phyloP scores from a whole-genome alignment of 2,888 invertebrate species.

The Pimpla rufipes region DNA sequence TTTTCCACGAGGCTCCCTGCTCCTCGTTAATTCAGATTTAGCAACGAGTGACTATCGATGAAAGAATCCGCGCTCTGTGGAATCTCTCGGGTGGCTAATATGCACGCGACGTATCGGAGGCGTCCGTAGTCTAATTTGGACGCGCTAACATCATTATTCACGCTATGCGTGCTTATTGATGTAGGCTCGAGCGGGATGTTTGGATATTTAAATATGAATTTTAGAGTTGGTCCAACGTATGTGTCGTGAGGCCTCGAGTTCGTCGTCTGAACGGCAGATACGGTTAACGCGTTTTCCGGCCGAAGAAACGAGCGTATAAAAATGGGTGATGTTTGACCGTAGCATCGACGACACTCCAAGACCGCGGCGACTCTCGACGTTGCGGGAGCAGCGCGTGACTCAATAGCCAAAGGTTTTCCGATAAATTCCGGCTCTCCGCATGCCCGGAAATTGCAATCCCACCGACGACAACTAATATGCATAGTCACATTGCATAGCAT shows the following conservation, averaged over 20 bases:
- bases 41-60: background rate
- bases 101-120: slow-evolving; percentile 25
- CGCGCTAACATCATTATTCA: slow-evolving; percentile 47
- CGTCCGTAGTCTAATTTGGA: slow-evolving; percentile 38
- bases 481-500: slow-evolving; percentile 7
- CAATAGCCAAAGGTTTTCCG: slow-evolving; percentile 24
- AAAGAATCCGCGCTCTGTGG: slow-evolving; percentile 12
- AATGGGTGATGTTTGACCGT: slow-evolving; percentile 7
- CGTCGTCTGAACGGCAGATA: background rate
- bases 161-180: slow-evolving; percentile 49
- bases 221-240: background rate
- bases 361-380: slow-evolving; percentile 23
- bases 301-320: background rate
- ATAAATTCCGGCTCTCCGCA: slow-evolving; percentile 47
- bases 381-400: slow-evolving; percentile 35
- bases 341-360: slow-evolving; percentile 27
- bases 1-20: background rate
- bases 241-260: background rate
- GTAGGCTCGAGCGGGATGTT: slow-evolving; percentile 35
- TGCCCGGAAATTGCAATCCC: slow-evolving; percentile 48
- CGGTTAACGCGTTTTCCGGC: background rate
- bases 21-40: background rate
- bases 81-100: background rate
- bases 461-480: slow-evolving; percentile 16
- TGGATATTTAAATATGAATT: background rate